Conservation (phyloP, 2,888 invertebrate genomes). For the Pristionchus mayeri region DNA sequence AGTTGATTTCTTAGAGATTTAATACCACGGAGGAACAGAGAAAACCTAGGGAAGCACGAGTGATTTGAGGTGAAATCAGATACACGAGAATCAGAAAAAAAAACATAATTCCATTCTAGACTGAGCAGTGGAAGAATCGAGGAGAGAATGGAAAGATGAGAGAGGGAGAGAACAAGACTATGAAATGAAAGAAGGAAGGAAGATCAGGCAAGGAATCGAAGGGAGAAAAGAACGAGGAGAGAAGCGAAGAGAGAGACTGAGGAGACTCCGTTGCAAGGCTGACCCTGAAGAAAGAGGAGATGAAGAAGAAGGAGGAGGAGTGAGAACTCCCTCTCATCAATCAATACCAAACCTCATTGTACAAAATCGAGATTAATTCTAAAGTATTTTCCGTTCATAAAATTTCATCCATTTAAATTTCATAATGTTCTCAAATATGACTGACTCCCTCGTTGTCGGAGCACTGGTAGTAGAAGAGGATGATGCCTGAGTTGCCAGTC, state of each 20-base stretch:
- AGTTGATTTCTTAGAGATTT: too few species aligned
- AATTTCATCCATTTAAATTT: neutral
- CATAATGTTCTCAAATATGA: neutral
- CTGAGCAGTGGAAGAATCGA: slow-evolving; percentile 12
- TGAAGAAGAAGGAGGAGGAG: neutral
- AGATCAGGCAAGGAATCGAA: slow-evolving; percentile 39
- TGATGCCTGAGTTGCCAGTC: slow-evolving; percentile 73
- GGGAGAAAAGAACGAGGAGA: neutral
- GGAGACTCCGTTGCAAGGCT: slow-evolving; percentile 35
- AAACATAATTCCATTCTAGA: slow-evolving; percentile 15
- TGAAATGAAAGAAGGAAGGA: neutral
- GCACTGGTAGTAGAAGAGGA: slow-evolving; percentile 76
- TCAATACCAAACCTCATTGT: too few species aligned
- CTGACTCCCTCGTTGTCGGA: slow-evolving; percentile 65
- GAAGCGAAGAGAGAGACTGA: neutral
- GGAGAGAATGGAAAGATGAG: neutral
- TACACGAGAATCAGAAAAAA: slow-evolving; percentile 12
- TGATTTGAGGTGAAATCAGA: neutral
- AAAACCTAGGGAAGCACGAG: slow-evolving; percentile 24
- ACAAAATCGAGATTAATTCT: neutral
- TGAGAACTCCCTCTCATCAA: too few species aligned
- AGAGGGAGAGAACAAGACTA: neutral
- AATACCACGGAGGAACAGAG: slow-evolving; percentile 28
- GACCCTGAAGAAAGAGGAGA: neutral
- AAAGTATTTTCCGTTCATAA: neutral